These are phyloP conservation scores for Brachionus plicatilis DNA, from an alignment of 1,140 invertebrate species.

Conservation along the genomic window DNA sequence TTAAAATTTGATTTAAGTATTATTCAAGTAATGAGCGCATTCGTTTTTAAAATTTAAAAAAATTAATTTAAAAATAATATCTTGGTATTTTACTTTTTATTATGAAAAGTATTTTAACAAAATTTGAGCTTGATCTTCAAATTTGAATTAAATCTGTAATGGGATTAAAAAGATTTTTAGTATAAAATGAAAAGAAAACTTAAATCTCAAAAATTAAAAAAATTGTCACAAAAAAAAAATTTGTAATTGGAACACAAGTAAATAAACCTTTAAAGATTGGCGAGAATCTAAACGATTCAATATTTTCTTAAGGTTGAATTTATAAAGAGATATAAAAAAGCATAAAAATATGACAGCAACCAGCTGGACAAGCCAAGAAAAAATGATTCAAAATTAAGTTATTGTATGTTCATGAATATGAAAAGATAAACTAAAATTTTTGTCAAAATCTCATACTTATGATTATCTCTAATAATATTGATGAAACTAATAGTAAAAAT, in stretches of 20 bases:
- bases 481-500: no score
- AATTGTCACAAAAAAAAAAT: slow-evolving; percentile 1
- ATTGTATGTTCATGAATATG: neutral
- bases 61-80: neutral
- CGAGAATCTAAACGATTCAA: neutral
- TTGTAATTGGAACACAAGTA: slow-evolving; percentile 4
- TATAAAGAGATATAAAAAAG: neutral
- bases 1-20: neutral
- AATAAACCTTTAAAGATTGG: slow-evolving; percentile 19
- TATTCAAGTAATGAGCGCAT: neutral
- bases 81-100: neutral
- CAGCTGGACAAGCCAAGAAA: neutral
- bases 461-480: neutral
- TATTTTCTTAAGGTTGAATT: slow-evolving; percentile 8
- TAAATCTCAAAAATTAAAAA: neutral
- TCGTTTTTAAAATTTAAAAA: neutral
- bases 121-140: neutral
- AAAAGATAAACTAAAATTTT: slow-evolving; percentile 23
- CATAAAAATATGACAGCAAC: neutral
- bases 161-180: neutral
- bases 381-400: slow-evolving; percentile 20
- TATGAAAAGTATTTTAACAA: neutral
- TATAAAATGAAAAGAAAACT: neutral
- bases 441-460: neutral
- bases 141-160: neutral